Evolutionary conservation across 2,113 vertebrate species (phyloP).

Genomic region (Petrocephalus microphthalmus): DNA sequence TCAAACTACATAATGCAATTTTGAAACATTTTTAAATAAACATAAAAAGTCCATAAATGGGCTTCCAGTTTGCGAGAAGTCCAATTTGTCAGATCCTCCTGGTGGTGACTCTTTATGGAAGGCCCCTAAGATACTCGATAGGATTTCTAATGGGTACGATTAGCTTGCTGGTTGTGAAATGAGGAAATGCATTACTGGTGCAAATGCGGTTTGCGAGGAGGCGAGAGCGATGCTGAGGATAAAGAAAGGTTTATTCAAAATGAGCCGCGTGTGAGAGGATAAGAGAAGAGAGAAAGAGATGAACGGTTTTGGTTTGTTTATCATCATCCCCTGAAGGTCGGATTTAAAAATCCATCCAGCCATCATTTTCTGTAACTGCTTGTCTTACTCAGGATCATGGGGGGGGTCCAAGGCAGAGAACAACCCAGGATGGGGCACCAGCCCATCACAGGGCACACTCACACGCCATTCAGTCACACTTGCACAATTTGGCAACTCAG

Average conservation of each 20-base stretch:
- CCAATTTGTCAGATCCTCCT: not conserved
- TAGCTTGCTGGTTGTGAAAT: not conserved
- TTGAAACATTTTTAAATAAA: conserved; percentile 8
- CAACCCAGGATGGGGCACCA: no score
- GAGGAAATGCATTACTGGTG: not conserved
- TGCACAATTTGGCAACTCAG: no score
- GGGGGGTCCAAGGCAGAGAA: no score
- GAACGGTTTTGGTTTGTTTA: not conserved
- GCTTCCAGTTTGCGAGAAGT: not conserved
- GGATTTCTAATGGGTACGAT: not conserved
- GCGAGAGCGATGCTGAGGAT: not conserved
- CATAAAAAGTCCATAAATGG: not conserved
- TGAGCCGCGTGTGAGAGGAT: not conserved
- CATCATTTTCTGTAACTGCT: no score
- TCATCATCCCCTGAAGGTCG: not conserved
- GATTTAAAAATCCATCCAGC: not conserved
- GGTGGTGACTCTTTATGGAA: not conserved
- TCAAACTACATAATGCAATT: not conserved
- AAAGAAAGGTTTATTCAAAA: not conserved
- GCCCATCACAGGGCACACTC: no score
- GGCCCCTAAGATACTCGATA: not conserved
- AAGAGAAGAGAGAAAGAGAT: not conserved
- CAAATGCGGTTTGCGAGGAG: not conserved
- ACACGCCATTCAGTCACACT: no score
- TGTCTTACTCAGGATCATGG: no score